Base-by-base conservation (phyloP, 2,888 invertebrate genomes). In the Chrysotoxum bicinctum region DNA sequence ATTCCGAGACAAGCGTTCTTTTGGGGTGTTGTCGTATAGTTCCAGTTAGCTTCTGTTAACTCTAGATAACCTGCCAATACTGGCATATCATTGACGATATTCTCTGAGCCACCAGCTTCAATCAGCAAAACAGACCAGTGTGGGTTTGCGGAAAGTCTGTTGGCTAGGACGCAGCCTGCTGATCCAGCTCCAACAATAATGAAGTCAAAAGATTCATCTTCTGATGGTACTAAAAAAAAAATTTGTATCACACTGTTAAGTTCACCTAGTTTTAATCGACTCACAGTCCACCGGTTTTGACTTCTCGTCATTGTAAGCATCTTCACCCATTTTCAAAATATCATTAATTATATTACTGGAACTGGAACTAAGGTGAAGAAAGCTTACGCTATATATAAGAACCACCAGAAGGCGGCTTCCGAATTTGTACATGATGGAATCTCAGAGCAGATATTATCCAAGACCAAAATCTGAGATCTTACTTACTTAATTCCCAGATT, bases 11-110 rank as follows among this genome's bases (percentile, higher is more conserved):
- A 95, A 0, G 94, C 93, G 43, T 93, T 92, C 2, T 92, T 90
- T 88, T 95, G 94, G 0, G 93, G 94, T 88, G 94, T 94, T 86
- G 94, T 94, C 69, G 93, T 93, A 90, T 94, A 95, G 37, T 93
- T 93, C 95, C 95, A 95, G 81, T 95, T 93, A 88, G 93, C 94
- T 35, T 93, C 93, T 0, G 87, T 87, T 19, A 70, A 52, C 52
- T 77, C 77, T n/a, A 88, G 54, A 56, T 70, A 83, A 5, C 84
- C 86, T 3, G 87, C 82, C 14, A 69, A 9, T 23, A 9, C 40
- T n/a, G 60, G 60, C 21, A 60, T 19, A 2, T 40, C 60, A 40
- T 60, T 40, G 2, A 23, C 60, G 26, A 60, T 60, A 9, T 60
- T 40, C 14, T 60, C 60, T 4, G 60, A 40, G 21, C 23, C 92